These are phyloP conservation scores for Isichthys henryi DNA, from an alignment of 2,113 vertebrate genomes.

Conservation along the genomic window DNA sequence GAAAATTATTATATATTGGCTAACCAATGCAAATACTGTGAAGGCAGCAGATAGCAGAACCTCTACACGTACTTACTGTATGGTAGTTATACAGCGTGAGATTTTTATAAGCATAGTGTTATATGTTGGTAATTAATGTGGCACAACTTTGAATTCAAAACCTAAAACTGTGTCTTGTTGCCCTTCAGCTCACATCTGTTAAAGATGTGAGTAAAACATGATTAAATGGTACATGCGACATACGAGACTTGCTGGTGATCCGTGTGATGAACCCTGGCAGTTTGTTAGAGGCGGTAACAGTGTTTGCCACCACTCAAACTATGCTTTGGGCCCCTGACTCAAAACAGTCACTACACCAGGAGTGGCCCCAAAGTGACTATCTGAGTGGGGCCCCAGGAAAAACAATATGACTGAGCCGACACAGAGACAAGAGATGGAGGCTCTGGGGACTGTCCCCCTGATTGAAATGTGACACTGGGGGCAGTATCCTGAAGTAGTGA, in stretches of 20 bases:
- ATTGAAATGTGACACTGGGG: too few relatives aligned
- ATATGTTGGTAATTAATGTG: background rate
- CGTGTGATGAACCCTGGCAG: background rate
- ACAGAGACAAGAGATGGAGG: background rate
- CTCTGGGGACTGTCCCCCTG: too few relatives aligned
- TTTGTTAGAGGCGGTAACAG: background rate
- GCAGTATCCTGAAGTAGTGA: background rate
- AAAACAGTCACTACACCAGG: background rate
- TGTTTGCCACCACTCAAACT: too few relatives aligned
- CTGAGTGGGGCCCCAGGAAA: background rate
- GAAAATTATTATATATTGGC: background rate
- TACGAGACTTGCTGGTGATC: too few relatives aligned
- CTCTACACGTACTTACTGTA: background rate
- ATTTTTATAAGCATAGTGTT: background rate
- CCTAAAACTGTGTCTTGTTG: background rate
- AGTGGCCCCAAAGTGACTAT: background rate
- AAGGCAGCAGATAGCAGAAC: background rate
- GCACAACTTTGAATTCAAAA: background rate
- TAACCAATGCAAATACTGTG: background rate
- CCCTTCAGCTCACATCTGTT: background rate
- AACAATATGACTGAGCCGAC: background rate
- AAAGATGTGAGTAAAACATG: background rate
- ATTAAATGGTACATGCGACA: background rate
- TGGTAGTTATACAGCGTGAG: background rate
- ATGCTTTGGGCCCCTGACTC: background rate